Conservation (phyloP, 2,888 invertebrate species). For the Tridacna crocea region DNA sequence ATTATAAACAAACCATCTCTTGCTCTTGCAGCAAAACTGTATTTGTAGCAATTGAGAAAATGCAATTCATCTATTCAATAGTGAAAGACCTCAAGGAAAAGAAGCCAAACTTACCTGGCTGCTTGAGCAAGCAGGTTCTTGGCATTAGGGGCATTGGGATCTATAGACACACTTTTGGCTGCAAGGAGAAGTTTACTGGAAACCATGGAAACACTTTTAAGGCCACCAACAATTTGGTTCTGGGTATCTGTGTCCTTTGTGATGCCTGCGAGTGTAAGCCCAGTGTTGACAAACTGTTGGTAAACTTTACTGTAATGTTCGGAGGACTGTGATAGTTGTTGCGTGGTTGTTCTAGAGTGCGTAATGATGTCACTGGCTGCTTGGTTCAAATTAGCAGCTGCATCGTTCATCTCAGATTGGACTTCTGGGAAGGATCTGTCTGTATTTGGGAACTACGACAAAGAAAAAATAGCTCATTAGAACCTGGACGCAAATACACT, state of each 20-base stretch:
- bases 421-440: slow-evolving; percentile 86
- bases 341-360: slow-evolving; percentile 88
- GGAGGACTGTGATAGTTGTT: slow-evolving; percentile 90
- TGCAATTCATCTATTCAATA: too few species aligned
- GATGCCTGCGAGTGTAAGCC: slow-evolving; percentile 78
- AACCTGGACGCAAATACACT: not conserved
- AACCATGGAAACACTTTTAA: slow-evolving; percentile 94
- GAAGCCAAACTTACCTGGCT: slow-evolving; percentile 86
- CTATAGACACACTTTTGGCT: slow-evolving; percentile 95
- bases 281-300: slow-evolving; percentile 89
- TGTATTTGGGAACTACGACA: slow-evolving; percentile 88
- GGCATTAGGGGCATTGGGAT: slow-evolving; percentile 94
- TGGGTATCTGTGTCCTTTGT: slow-evolving; percentile 89
- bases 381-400: slow-evolving; percentile 93
- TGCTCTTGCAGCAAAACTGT: too few species aligned
- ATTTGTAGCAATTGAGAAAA: too few species aligned
- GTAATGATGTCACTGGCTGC: slow-evolving; percentile 93
- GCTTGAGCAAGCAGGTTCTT: slow-evolving; percentile 95
- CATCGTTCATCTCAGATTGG: slow-evolving; percentile 93
- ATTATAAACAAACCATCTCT: too few species aligned
- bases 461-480: not conserved
- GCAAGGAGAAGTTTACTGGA: slow-evolving; percentile 94
- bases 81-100: too few species aligned
- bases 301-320: slow-evolving; percentile 90
- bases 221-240: slow-evolving; percentile 92